Conservation (phyloP, 2,797 vertebrate genomes). For the Sparidentex hasta region DNA sequence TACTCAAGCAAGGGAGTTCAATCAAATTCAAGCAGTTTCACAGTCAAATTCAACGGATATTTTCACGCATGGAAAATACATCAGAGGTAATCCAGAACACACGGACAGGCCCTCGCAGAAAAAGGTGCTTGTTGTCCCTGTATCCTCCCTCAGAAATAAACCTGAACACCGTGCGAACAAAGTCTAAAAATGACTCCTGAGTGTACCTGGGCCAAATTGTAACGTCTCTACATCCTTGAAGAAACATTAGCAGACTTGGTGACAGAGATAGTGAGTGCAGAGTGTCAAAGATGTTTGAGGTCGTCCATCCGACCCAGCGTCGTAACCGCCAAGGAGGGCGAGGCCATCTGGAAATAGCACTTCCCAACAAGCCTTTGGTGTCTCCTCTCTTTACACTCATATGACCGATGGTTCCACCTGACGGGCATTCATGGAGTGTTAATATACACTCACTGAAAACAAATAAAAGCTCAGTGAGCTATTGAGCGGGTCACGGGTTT, state of each 20-base stretch:
- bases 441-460: constrained; percentile 66
- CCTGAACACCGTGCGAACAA: constrained; percentile 17
- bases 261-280: constrained; percentile 74
- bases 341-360: constrained; percentile 78
- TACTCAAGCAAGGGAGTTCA: constrained; percentile 21
- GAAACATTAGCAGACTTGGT: constrained; percentile 69
- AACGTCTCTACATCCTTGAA: constrained; percentile 33
- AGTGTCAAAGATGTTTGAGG: constrained; percentile 69
- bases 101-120: constrained; percentile 23
- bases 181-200: constrained; percentile 34
- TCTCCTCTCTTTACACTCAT: constrained; percentile 77
- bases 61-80: constrained; percentile 53
- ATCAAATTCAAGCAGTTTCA: constrained; percentile 29
- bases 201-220: constrained; percentile 31
- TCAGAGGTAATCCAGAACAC: constrained; percentile 56
- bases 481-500: constrained; percentile 32
- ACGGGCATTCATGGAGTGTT: constrained; percentile 73
- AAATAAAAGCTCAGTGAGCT: constrained; percentile 74
- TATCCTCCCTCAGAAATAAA: constrained; percentile 26
- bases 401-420: constrained; percentile 69
- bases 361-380: constrained; percentile 67
- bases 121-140: constrained; percentile 23
- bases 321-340: constrained; percentile 58
- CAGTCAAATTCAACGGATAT: too few relatives aligned
- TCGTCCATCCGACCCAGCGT: constrained; percentile 52